Evolutionary conservation across 2,797 vertebrate species (phyloP).

Genomic region (Pseudochaenichthys georgianus): DNA sequence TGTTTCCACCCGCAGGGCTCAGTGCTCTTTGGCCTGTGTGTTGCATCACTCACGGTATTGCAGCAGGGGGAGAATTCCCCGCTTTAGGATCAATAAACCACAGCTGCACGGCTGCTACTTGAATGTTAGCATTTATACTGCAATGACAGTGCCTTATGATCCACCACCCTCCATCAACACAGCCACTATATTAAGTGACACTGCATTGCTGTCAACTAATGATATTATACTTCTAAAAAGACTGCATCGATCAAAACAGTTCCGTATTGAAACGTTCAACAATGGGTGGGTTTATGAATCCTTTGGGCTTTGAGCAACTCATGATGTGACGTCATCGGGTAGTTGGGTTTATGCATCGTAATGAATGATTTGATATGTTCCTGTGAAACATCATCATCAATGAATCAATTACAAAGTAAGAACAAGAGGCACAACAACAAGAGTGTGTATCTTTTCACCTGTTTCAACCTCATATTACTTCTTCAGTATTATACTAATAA

Average conservation of each 20-base stretch:
- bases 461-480: no score
- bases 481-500: no score
- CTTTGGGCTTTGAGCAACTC: no score
- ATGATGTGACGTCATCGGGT: no score
- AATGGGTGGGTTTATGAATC: neutral
- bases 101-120: constrained; percentile 6
- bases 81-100: constrained; percentile 52
- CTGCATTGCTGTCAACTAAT: neutral
- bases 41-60: constrained; percentile 48
- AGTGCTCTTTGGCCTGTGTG: neutral
- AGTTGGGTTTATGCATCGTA: no score
- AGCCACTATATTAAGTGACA: neutral
- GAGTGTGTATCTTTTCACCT: no score
- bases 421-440: no score
- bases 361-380: no score
- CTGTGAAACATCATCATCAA: no score
- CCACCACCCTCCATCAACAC: neutral
- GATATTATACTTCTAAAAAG: neutral
- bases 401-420: no score
- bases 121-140: neutral
- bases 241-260: no score
- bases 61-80: constrained; percentile 48
- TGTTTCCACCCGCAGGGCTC: constrained; percentile 7
- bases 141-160: neutral
- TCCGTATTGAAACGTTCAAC: neutral